Conservation (phyloP, 2,113 vertebrate species). For the Vulpes lagopus region DNA sequence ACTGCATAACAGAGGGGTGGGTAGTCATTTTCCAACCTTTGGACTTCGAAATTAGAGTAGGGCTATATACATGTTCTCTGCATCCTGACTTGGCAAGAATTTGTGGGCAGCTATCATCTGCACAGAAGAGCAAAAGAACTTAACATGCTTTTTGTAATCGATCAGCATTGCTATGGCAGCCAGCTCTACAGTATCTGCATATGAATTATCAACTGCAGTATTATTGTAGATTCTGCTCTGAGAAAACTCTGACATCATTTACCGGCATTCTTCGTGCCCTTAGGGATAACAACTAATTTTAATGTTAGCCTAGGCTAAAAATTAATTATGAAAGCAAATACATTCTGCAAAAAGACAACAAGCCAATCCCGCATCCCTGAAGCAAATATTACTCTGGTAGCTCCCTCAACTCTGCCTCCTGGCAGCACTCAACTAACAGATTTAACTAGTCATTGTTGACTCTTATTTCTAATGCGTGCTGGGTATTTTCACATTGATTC, state of each 20-base stretch:
- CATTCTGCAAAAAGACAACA: constrained; percentile 38
- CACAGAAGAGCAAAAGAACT: not conserved
- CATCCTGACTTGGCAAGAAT: not conserved
- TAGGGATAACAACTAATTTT: constrained; percentile 45
- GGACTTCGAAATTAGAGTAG: not conserved
- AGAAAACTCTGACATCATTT: not conserved
- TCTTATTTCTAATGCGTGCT: not conserved
- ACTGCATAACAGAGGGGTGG: not conserved
- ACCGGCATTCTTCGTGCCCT: not conserved
- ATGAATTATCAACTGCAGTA: not conserved
- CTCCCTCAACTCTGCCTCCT: not conserved
- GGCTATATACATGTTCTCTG: not conserved
- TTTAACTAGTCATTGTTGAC: not conserved
- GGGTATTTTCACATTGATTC: not conserved
- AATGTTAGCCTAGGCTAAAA: constrained; percentile 14
- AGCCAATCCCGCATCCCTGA: not conserved
- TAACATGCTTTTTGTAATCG: not conserved
- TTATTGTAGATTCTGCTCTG: not conserved
- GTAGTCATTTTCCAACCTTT: not conserved
- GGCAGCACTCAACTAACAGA: not conserved
- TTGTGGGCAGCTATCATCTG: not conserved
- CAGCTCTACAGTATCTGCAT: not conserved
- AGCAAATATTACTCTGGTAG: not conserved
- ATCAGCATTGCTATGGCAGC: not conserved
- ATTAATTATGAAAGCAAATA: constrained; percentile 62